Conservation (phyloP, 2,888 invertebrate genomes). For the Entomobrya proxima region DNA sequence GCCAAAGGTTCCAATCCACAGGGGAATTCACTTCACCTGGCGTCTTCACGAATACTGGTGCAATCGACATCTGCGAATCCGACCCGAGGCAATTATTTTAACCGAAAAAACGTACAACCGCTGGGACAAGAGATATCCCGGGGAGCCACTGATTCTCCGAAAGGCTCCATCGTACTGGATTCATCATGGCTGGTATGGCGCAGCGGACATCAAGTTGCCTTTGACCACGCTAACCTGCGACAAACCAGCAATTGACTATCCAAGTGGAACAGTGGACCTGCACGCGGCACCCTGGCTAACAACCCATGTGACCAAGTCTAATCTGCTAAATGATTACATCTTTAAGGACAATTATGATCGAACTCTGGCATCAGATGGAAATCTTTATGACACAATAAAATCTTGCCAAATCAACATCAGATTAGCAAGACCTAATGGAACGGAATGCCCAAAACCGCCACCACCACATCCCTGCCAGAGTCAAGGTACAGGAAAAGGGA, state of each 20-base stretch:
- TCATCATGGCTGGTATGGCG: constrained; percentile 10
- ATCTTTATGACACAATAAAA: too few relatives aligned
- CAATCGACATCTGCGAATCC: constrained; percentile 12
- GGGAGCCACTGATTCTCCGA: neutral
- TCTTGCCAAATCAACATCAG: too few relatives aligned
- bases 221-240: neutral
- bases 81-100: neutral
- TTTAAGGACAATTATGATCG: too few relatives aligned
- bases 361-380: too few relatives aligned
- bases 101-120: neutral
- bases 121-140: neutral
- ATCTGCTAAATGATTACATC: too few relatives aligned
- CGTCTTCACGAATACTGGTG: constrained; percentile 34
- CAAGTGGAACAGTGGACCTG: neutral
- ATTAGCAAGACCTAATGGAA: too few relatives aligned
- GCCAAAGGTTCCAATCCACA: neutral
- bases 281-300: too few relatives aligned
- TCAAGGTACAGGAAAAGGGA: too few relatives aligned
- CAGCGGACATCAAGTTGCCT: constrained; percentile 19
- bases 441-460: too few relatives aligned
- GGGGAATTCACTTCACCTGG: constrained; percentile 45
- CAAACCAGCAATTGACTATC: neutral
- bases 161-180: constrained; percentile 24
- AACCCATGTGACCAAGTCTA: too few relatives aligned
- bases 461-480: too few relatives aligned